A percentile compares a stretch with the other conserved stretches of the same genome.
Conservation (phyloP, 2,888 invertebrate species). For the Ferdinandea cuprea region DNA sequence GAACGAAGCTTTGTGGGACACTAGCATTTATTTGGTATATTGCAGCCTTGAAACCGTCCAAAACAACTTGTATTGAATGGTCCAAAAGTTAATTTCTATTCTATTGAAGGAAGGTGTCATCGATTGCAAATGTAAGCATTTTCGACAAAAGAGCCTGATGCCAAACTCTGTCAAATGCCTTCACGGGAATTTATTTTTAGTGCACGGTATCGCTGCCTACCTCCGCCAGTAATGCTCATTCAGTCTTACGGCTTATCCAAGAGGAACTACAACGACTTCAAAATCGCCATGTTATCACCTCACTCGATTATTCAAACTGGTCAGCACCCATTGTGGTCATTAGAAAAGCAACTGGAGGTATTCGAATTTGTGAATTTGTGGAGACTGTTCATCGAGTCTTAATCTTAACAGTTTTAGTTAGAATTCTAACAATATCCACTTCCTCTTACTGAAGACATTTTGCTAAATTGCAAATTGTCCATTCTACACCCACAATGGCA, state of each 20-base stretch:
- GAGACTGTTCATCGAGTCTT: constrained; percentile 74
- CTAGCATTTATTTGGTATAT: too few species aligned
- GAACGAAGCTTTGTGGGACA: too few species aligned
- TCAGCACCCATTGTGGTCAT: constrained; percentile 72
- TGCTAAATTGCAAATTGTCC: constrained; percentile 65
- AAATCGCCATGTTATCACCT: constrained; percentile 57
- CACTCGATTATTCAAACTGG: constrained; percentile 72
- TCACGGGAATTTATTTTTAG: too few species aligned
- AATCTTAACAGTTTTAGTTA: constrained; percentile 66
- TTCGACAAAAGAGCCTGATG: too few species aligned
- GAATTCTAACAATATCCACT: constrained; percentile 73
- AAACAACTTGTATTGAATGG: too few species aligned
- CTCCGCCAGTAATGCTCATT: constrained; percentile 72
- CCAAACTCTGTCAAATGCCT: too few species aligned
- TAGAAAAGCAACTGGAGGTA: constrained; percentile 60
- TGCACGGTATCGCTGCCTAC: too few species aligned
- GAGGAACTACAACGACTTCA: constrained; percentile 54
- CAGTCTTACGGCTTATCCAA: constrained; percentile 53
- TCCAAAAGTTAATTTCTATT: too few species aligned
- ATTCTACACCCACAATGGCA: constrained; percentile 59
- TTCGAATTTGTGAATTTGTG: constrained; percentile 75
- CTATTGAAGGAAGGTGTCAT: too few species aligned
- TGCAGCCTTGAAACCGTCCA: too few species aligned
- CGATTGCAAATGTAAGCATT: too few species aligned
- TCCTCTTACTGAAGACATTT: constrained; percentile 70